phyloP scores from a whole-genome alignment of 2,888 invertebrate genomes.

The Thymelicus lineola region DNA sequence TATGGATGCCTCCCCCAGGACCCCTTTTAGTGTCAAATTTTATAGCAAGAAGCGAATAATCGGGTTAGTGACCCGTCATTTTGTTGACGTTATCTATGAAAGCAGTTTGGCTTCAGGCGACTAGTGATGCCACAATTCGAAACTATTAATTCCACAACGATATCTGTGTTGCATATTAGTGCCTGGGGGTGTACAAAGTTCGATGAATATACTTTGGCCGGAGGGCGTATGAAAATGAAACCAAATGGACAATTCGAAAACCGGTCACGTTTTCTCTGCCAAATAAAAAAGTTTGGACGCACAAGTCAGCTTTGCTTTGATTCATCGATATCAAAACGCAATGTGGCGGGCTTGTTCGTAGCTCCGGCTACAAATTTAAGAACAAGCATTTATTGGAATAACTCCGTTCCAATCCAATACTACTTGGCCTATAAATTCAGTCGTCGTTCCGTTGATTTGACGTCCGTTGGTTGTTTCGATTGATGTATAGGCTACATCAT shows the following conservation, averaged over 20 bases:
- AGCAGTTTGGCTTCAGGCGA: slow-evolving; percentile 18
- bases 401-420: background rate
- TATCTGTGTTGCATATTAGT: slow-evolving; percentile 35
- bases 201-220: slow-evolving; percentile 29
- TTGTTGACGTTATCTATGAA: slow-evolving; percentile 10
- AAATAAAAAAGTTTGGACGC: slow-evolving; percentile 38
- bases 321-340: slow-evolving; percentile 29
- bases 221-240: slow-evolving; percentile 34
- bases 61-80: slow-evolving; percentile 6
- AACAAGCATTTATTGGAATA: background rate
- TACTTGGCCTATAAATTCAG: background rate
- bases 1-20: too few species aligned
- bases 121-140: slow-evolving; percentile 13
- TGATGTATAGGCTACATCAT: slow-evolving; percentile 34
- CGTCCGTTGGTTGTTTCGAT: slow-evolving; percentile 21
- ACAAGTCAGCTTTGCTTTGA: slow-evolving; percentile 31
- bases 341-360: slow-evolving; percentile 14
- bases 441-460: too few species aligned
- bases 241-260: slow-evolving; percentile 28
- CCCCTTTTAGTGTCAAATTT: slow-evolving; percentile 1
- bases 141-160: slow-evolving; percentile 30
- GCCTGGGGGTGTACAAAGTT: slow-evolving; percentile 22
- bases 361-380: slow-evolving; percentile 10
- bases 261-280: slow-evolving; percentile 34
- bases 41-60: background rate